Base-by-base conservation (phyloP, 2,888 invertebrate genomes). In the Acrobasis consociella region DNA sequence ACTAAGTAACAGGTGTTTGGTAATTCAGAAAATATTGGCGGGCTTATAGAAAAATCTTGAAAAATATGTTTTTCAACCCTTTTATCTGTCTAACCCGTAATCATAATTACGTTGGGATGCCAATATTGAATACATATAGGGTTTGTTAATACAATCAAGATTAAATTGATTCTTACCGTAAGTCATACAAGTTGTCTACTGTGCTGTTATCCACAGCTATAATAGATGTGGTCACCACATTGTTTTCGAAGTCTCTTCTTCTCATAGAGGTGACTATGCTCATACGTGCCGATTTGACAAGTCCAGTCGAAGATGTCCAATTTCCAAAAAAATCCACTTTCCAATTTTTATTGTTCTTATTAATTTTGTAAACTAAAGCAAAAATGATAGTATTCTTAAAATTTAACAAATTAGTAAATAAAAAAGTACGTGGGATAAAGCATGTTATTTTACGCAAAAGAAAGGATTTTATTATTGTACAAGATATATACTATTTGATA, bases 111-210 rank as follows among this genome's bases (percentile, higher is more conserved):
- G 22, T 22, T 22, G 22, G 1, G 22, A 22, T 22, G 22, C 22
- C 22, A 2, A 22, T 22, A 22, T 22, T 22, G 5, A 31, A 31
- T 31, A 31, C 31, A 31, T 5, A 31, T 5, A 7, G 1, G 31
- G 7, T 5, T 31, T 31, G 31, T 5, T 7, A 31, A 31, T 31
- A 42, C 13, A 11, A 42, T 42, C 0, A n/a, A 11, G 46, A 46
- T n/a, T 46, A n/a, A 11, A 46, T 46, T 5, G 46, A 46, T 49
- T 58, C 69, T 65, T 73, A 83, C 85, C 72, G 67, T 5, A 81
- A 65, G 50, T 73, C 74, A 5, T 70, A 66, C 38, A 84, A 61
- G 69, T 49, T 67, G 55, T n/a, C 62, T 22, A 38, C 64, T 63
- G 56, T 66, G 55, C 2, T 59, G 16, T 59, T 59, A 38, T 59